A percentile compares a stretch with the other conserved stretches of the same genome.
These are phyloP conservation scores for Heliconius congener DNA, from an alignment of 1,140 invertebrate species.

Conservation along the genomic window DNA sequence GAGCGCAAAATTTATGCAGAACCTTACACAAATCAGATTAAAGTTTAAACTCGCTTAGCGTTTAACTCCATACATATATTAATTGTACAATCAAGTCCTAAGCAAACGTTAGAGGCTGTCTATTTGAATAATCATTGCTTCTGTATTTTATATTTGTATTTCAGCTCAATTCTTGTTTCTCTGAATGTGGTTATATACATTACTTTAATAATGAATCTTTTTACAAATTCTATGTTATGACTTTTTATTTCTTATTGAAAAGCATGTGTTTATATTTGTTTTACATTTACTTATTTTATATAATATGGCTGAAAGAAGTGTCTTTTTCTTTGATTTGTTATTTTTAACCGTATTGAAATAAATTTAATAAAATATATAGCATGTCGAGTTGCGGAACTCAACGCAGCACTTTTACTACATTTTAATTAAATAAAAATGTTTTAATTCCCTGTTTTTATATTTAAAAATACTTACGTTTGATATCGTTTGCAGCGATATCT, in stretches of 20 bases:
- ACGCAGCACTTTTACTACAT: too few species aligned
- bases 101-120: slow-evolving; percentile 57
- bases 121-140: slow-evolving; percentile 59
- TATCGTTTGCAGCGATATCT: slow-evolving; percentile 78
- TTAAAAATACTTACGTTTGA: slow-evolving; percentile 69
- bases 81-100: slow-evolving; percentile 64
- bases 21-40: slow-evolving; percentile 36
- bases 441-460: background rate
- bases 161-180: slow-evolving; percentile 50
- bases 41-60: slow-evolving; percentile 42
- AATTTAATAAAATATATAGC: too few species aligned
- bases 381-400: too few species aligned
- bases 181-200: slow-evolving; percentile 7
- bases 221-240: background rate
- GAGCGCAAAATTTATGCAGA: slow-evolving; percentile 1
- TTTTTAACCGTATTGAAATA: too few species aligned
- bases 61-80: slow-evolving; percentile 40
- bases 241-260: background rate
- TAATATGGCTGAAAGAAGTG: too few species aligned
- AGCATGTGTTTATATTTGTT: background rate
- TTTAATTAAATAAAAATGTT: too few species aligned
- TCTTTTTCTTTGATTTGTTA: too few species aligned
- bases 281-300: too few species aligned
- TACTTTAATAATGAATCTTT: background rate
- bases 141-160: slow-evolving; percentile 58